Evolutionary conservation across 2,113 vertebrate genomes (phyloP), one percentile per base, ranked within the genome.

Genomic region (Vireo altiloquus): DNA sequence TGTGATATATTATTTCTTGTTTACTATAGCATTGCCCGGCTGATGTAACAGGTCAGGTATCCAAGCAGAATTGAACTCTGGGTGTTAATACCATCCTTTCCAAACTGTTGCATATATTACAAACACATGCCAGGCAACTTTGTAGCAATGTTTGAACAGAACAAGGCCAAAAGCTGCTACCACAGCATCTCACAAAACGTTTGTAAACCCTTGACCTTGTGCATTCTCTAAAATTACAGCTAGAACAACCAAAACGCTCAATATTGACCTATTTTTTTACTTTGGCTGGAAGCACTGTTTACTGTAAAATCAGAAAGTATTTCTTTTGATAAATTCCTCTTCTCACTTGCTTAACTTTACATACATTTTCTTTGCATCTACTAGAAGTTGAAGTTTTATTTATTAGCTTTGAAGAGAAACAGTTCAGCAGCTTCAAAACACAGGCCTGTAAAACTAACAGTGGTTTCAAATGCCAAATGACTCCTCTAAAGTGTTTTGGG

Each of bases 31-130:
- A 52, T 19, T 69, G 33, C 40, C 8, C 13, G 35, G 37, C 15
- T 1, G 1, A 52, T 81, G 24, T 57, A 72, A 65, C 24, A 54
- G 7, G 14, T 44, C n/a, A 44, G 0, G 0, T 9, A 37, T 33
- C 28, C 24, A 65, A 4, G 11, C 24, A 78, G 69, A 77, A 80
- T 1, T 22, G 25, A 71, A 42, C 18, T 31, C 21, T 37, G 19
- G 15, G 20, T 59, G 40, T 59, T 79, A 42, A 28, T 4, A 22
- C 5, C 61, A n/a, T 6, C 5, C 11, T 56, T 82, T 49, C 30
- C 30, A 53, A 39, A 82, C 15, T 18, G 11, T 50, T 50, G 15
- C 0, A 0, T 54, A 1, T 24, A 42, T 60, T 54, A 61, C 19
- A 82, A 47, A 54, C 25, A 54, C 28, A 44, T 24, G n/a, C 10